Percentiles rank a stretch among this genome's conserved stretches.
Evolutionary conservation across 2,113 vertebrate species (phyloP).

Genomic region (Oryzias javanicus): DNA sequence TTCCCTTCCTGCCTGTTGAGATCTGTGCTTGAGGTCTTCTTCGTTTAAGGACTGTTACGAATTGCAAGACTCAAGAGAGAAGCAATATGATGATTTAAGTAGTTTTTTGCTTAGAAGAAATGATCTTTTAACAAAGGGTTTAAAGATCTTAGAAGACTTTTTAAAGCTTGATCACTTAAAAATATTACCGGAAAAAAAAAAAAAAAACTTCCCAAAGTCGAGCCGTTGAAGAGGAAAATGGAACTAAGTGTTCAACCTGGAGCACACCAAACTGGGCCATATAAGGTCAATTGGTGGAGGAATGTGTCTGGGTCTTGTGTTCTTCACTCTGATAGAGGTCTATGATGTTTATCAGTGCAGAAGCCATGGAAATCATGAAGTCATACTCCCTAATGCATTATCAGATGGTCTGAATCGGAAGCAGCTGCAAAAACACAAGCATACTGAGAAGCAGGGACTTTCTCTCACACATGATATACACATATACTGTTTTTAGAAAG

Average conservation of each 20-base stretch:
- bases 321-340: conserved; percentile 34
- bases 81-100: too few relatives aligned
- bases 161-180: too few relatives aligned
- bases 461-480: conserved; percentile 27
- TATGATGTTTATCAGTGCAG: conserved; percentile 55
- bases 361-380: conserved; percentile 58
- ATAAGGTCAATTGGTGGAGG: conserved; percentile 46
- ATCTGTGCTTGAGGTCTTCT: too few relatives aligned
- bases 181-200: too few relatives aligned
- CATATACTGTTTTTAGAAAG: conserved; percentile 2
- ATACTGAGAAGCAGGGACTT: conserved; percentile 10
- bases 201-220: neutral
- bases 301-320: conserved; percentile 28
- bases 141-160: too few relatives aligned
- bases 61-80: too few relatives aligned
- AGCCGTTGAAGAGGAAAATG: neutral
- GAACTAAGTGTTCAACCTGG: neutral
- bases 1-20: too few relatives aligned
- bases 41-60: too few relatives aligned
- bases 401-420: conserved; percentile 45
- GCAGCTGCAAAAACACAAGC: conserved; percentile 63
- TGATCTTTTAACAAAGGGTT: too few relatives aligned
- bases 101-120: too few relatives aligned
- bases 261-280: conserved; percentile 30
- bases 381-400: conserved; percentile 57